phyloP scores from a whole-genome alignment of 1,140 invertebrate genomes.

The Xylocopa sonorina region DNA sequence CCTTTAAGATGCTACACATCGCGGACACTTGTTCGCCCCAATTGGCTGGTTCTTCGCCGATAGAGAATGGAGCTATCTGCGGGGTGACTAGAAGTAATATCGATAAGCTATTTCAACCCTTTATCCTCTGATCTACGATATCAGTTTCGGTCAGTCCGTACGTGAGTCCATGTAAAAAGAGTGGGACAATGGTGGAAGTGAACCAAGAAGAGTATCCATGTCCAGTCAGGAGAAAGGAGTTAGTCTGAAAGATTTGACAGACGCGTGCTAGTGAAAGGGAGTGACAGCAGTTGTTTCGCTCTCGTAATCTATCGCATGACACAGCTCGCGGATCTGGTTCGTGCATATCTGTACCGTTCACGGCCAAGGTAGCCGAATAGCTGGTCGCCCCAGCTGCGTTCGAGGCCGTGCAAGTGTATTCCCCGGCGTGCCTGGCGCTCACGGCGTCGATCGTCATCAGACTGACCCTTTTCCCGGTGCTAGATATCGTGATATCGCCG shows the following conservation, averaged over 20 bases:
- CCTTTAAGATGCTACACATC: constrained; percentile 87
- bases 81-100: constrained; percentile 82
- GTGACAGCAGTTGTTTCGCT: constrained; percentile 27
- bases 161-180: background rate
- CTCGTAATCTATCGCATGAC: constrained; percentile 40
- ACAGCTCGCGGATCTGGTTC: constrained; percentile 13
- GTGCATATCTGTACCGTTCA: constrained; percentile 84
- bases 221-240: constrained; percentile 1
- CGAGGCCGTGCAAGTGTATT: constrained; percentile 90
- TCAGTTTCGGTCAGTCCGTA: constrained; percentile 6
- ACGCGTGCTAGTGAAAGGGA: constrained; percentile 31
- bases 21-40: constrained; percentile 80
- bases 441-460: constrained; percentile 90
- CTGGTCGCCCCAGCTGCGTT: constrained; percentile 87
- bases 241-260: constrained; percentile 22
- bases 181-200: too few relatives aligned
- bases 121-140: background rate
- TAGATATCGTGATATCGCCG: constrained; percentile 63
- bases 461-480: constrained; percentile 85
- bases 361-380: constrained; percentile 86
- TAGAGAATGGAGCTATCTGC: constrained; percentile 86
- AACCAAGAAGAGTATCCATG: background rate
- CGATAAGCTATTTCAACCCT: constrained; percentile 11
- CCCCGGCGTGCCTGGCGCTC: constrained; percentile 88
- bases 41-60: constrained; percentile 83